Conservation (phyloP, 1,140 invertebrate genomes). For the Adoxophyes honmai region DNA sequence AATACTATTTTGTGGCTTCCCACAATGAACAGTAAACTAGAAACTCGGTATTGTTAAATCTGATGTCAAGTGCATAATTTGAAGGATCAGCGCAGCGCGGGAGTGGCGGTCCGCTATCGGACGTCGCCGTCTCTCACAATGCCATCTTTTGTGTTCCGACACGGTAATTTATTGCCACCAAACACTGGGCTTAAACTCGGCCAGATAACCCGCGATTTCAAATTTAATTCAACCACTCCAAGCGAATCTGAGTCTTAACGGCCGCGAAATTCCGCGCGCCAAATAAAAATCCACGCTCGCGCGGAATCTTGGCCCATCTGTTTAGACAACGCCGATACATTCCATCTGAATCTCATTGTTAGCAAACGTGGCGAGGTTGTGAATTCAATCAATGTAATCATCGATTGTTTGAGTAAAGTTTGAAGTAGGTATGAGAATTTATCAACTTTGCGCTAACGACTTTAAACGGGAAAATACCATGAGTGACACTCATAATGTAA, state of each 20-base stretch:
- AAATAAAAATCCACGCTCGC: not conserved
- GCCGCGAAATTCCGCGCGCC: constrained; percentile 1
- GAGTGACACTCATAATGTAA: too few species aligned
- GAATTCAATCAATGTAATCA: constrained; percentile 6
- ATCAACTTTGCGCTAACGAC: too few species aligned
- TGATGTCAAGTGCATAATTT: constrained; percentile 29
- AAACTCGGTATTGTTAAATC: constrained; percentile 3
- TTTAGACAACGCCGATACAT: constrained; percentile 15
- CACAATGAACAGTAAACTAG: constrained; percentile 5
- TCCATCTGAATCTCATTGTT: constrained; percentile 3
- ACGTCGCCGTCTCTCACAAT: constrained; percentile 64
- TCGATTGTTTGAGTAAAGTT: not conserved
- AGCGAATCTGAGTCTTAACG: not conserved
- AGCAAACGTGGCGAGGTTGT: not conserved
- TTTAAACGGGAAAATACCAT: too few species aligned
- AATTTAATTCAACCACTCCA: constrained; percentile 37
- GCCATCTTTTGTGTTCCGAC: constrained; percentile 67
- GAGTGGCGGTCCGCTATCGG: constrained; percentile 41
- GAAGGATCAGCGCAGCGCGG: constrained; percentile 35
- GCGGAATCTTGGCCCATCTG: constrained; percentile 1
- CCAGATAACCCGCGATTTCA: constrained; percentile 50
- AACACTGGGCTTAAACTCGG: constrained; percentile 49
- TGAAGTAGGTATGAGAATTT: too few species aligned
- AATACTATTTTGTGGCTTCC: too few species aligned
- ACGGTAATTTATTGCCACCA: constrained; percentile 65